Evolutionary conservation across 1,140 invertebrate species (phyloP).

Genomic region (Samia ricini): DNA sequence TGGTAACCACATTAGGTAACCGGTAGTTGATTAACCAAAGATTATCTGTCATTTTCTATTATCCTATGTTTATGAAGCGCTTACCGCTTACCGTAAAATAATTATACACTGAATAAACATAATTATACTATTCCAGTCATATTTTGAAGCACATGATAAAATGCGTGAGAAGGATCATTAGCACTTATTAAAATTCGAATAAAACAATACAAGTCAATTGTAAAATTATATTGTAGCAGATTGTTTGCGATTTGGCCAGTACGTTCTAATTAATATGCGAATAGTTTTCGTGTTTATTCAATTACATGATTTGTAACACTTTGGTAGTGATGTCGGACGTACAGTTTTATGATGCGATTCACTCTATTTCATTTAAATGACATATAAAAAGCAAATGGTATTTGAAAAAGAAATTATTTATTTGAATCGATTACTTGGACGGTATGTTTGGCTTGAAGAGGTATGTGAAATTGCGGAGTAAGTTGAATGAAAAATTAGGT

Average conservation of each 20-base stretch:
- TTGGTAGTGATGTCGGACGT: background rate
- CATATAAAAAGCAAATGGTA: background rate
- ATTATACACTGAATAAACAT: too few species aligned
- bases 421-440: too few species aligned
- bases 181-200: background rate
- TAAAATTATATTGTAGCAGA: background rate
- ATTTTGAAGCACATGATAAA: background rate
- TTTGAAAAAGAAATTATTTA: too few species aligned
- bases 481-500: too few species aligned
- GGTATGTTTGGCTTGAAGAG: too few species aligned
- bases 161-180: background rate
- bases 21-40: too few species aligned
- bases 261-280: background rate
- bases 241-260: background rate
- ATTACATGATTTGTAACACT: background rate
- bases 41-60: too few species aligned
- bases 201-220: background rate
- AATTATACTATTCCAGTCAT: background rate
- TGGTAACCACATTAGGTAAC: too few species aligned
- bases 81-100: too few species aligned
- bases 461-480: too few species aligned
- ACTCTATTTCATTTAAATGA: background rate
- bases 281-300: background rate
- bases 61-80: too few species aligned
- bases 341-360: background rate